Conservation (phyloP, 2,888 invertebrate genomes). For the Epinotia demarniana region DNA sequence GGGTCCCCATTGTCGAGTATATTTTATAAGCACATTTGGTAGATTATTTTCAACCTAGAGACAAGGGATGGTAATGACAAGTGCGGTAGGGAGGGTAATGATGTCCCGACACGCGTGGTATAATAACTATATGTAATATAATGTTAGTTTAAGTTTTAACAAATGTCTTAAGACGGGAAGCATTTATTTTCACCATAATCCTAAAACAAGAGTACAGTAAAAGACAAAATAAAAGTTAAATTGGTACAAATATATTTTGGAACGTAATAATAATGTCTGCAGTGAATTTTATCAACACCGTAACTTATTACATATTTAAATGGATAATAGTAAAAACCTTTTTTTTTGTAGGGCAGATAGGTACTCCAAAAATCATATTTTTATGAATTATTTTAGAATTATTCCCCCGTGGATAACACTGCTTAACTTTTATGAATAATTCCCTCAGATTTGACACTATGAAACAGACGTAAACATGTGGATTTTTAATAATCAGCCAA, state of each 20-base stretch:
- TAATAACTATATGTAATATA: not conserved
- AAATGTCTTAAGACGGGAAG: no score
- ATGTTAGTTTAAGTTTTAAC: not conserved
- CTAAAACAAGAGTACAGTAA: no score
- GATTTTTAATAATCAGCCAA: constrained; percentile 39
- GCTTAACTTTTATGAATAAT: no score
- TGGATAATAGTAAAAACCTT: no score
- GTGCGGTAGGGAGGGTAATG: not conserved
- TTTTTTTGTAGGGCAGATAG: not conserved
- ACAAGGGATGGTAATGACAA: not conserved
- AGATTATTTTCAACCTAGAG: constrained; percentile 44
- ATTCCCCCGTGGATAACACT: no score
- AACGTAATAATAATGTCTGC: no score
- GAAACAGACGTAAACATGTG: constrained; percentile 11
- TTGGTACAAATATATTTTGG: no score
- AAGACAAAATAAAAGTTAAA: no score
- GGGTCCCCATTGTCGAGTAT: constrained; percentile 46
- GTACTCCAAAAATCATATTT: not conserved
- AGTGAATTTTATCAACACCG: no score
- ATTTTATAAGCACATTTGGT: constrained; percentile 49
- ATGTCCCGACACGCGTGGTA: not conserved
- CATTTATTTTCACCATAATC: no score
- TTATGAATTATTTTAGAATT: not conserved
- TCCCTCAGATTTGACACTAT: constrained; percentile 11
- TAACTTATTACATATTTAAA: no score